A percentile compares a stretch with the other conserved stretches of the same genome.
phyloP scores from a whole-genome alignment of 2,797 vertebrate species.

The Hoplostethus atlanticus region DNA sequence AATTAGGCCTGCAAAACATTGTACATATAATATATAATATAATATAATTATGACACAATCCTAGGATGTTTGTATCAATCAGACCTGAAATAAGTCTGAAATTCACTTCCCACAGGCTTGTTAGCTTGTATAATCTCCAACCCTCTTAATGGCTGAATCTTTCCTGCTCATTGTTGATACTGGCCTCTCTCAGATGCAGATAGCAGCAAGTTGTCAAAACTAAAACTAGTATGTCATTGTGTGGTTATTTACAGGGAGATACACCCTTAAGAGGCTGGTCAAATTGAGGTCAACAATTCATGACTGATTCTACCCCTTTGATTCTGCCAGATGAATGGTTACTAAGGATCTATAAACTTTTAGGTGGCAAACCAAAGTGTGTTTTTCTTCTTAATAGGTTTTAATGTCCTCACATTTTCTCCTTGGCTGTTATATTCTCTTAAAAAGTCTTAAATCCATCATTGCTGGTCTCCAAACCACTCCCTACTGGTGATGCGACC shows the following conservation, averaged over 20 bases:
- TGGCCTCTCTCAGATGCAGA: neutral
- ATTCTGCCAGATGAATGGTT: neutral
- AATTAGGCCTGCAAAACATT: slow-evolving; percentile 45
- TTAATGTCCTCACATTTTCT: neutral
- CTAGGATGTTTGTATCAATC: slow-evolving; percentile 12
- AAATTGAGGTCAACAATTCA: neutral
- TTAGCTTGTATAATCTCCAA: neutral
- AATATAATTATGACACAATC: slow-evolving; percentile 37
- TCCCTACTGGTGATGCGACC: neutral
- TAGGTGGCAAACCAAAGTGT: neutral
- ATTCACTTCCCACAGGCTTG: neutral
- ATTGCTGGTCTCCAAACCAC: neutral
- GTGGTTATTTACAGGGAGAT: neutral
- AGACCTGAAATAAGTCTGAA: slow-evolving; percentile 22
- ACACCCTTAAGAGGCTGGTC: neutral
- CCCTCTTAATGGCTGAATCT: too few relatives aligned
- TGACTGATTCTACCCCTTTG: neutral
- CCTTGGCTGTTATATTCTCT: neutral
- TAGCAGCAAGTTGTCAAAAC: neutral
- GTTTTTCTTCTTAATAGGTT: neutral
- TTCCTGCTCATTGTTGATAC: neutral
- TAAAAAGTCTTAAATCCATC: neutral
- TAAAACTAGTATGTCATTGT: neutral
- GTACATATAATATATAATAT: too few relatives aligned
- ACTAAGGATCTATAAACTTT: neutral